Percentiles rank a stretch among this genome's conserved stretches.
Conservation (phyloP, 2,113 vertebrate genomes). For the Calonectris borealis region DNA sequence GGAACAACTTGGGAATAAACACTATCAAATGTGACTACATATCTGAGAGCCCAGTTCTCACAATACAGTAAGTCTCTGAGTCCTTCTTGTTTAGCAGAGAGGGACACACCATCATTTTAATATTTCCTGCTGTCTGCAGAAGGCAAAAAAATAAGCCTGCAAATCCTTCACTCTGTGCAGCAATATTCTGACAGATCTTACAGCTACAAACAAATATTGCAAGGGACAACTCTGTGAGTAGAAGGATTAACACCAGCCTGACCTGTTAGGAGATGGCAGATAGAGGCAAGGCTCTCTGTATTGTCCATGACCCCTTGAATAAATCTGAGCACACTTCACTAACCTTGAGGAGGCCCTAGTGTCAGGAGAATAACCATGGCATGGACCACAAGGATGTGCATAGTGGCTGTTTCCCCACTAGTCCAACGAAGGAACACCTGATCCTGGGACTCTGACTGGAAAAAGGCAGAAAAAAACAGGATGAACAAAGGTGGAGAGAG, state of each 20-base stretch:
- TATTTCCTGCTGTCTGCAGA: not conserved
- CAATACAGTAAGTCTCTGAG: not conserved
- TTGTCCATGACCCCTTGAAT: not conserved
- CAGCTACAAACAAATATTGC: not conserved
- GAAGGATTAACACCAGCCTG: not conserved
- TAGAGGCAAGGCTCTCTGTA: not conserved
- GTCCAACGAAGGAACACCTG: conserved; percentile 97
- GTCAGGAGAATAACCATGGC: conserved; percentile 98
- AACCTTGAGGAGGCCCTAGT: conserved; percentile 90
- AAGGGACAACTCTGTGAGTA: not conserved
- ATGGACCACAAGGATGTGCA: conserved; percentile 98
- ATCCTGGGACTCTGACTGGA: conserved; percentile 95
- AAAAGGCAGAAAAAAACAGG: not conserved
- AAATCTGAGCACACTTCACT: not conserved
- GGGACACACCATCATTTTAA: not conserved
- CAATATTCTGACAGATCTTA: not conserved
- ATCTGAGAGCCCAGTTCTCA: not conserved
- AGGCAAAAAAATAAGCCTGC: not conserved
- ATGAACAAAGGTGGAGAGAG: not conserved
- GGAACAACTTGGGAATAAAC: not conserved
- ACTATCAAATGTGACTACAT: not conserved
- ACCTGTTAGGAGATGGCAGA: not conserved
- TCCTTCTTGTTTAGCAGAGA: not conserved
- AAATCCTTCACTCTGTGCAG: not conserved
- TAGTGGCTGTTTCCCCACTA: conserved; percentile 94